Percentiles rank a stretch among this genome's conserved stretches.
phyloP scores from a whole-genome alignment of 1,140 invertebrate genomes.

The Platyscapa corneri region DNA sequence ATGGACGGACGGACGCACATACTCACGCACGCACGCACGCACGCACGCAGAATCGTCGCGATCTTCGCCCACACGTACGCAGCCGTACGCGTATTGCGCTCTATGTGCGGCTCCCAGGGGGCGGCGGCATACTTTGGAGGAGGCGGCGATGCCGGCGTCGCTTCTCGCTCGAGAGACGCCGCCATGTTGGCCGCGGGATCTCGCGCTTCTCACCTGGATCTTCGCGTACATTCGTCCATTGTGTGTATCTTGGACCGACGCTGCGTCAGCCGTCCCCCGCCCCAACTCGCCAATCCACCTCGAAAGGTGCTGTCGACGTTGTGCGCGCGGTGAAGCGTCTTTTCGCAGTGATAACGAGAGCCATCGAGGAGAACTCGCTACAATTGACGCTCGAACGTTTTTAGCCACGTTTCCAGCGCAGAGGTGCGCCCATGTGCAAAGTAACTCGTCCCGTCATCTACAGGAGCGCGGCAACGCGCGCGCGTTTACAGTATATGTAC shows the following conservation, averaged over 20 bases:
- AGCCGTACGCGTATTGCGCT: too few species aligned
- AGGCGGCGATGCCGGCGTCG: not conserved
- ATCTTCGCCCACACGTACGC: too few species aligned
- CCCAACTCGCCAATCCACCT: too few species aligned
- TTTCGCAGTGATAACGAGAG: not conserved
- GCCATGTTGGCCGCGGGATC: not conserved
- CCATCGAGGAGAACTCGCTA: not conserved
- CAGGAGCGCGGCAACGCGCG: too few species aligned
- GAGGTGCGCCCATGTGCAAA: not conserved
- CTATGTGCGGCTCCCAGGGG: too few species aligned
- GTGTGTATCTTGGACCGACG: not conserved
- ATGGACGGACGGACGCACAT: not conserved
- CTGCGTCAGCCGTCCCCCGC: not conserved
- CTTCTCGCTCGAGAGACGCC: not conserved
- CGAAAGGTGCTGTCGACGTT: not conserved
- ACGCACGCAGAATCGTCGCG: not conserved
- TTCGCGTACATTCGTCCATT: not conserved
- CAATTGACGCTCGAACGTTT: too few species aligned
- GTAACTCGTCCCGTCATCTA: too few species aligned
- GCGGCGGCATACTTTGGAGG: not conserved
- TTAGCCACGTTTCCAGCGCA: too few species aligned
- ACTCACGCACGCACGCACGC: not conserved
- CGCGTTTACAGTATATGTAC: too few species aligned
- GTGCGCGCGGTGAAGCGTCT: not conserved
- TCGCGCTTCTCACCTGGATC: not conserved